Base-by-base conservation (phyloP, 2,888 invertebrate genomes). In the Stenolophus ochropezus region DNA sequence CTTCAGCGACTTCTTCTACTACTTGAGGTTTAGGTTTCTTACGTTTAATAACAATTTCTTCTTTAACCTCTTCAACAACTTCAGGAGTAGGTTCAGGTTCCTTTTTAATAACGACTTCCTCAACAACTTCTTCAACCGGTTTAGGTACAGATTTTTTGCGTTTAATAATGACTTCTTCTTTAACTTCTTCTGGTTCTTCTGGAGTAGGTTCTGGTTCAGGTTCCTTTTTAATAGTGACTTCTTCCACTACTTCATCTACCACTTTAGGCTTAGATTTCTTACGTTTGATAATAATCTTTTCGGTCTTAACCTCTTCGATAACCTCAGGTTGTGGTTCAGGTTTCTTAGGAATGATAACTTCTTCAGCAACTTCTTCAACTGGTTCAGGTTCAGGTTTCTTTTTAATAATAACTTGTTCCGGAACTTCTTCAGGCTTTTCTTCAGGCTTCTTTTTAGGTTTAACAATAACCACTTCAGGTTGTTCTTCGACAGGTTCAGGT, bases 301-400 rank as follows among this genome's bases (percentile, higher is more conserved):
- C 85, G 86, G 56, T 42, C 83, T 92, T 89, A 69, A 92, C 89
- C 86, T 92, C 92, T 85, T 92, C 92, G 11, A 42, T 8, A 3
- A 90, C 94, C 88, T 95, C 95, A n/a, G 90, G 90, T 69, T 92
- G 90, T 6, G 92, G 85, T 53, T 85, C 83, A n/a, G 86, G 83
- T 87, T 88, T 88, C 86, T 90, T 85, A 84, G 87, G 84, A 65
- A 89, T 86, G 16, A 91, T 85, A 84, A 42, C 78, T 82, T 91
- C 91, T 81, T 91, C 90, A 0, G 87, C 87, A 65, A 89, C 89
- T 83, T 91, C 89, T 80, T 88, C 87, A 74, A 83, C 83, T 79
- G 85, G 86, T 84, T 86, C 84, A 83, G 4, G 84, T 83, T 80
- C 86, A 58, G 83, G 83, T 83, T 86, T 86, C 83, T 84, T 85